Evolutionary conservation across 2,797 vertebrate genomes (phyloP).

Genomic region (Leptoclinus maculatus): DNA sequence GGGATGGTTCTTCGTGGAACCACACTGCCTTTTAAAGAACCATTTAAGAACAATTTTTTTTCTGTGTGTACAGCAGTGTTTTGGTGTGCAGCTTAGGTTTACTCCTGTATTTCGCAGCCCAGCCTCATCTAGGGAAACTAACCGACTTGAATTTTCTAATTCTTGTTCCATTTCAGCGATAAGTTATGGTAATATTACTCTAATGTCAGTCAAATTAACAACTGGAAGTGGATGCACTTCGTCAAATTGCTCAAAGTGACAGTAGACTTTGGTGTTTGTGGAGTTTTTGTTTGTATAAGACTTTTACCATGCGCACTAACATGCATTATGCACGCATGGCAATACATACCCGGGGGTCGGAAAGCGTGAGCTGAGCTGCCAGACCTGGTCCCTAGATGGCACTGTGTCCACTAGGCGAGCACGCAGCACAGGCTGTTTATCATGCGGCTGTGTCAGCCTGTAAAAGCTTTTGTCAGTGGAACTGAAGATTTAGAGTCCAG

Average conservation of each 20-base stretch:
- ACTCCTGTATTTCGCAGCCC: conserved; percentile 3
- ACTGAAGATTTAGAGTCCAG: conserved; percentile 74
- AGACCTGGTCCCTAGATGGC: conserved; percentile 72
- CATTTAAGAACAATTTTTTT: no score
- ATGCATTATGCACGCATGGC: background rate
- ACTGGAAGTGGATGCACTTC: conserved; percentile 2
- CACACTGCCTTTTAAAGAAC: no score
- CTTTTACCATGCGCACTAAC: background rate
- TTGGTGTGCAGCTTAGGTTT: conserved; percentile 32
- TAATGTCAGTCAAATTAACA: conserved; percentile 19
- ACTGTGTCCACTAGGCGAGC: conserved; percentile 59
- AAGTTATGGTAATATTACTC: conserved; percentile 35
- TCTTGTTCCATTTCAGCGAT: conserved; percentile 34
- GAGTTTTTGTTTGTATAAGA: background rate
- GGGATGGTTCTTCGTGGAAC: no score
- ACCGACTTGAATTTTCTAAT: conserved; percentile 11
- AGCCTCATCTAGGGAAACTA: conserved; percentile 14
- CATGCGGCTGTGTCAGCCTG: conserved; percentile 71
- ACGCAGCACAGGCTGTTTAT: conserved; percentile 60
- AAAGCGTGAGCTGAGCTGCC: conserved; percentile 20
- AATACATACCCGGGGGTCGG: background rate
- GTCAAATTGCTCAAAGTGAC: conserved; percentile 7
- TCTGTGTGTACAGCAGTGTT: conserved; percentile 20
- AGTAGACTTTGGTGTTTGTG: background rate
- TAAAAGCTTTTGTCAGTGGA: conserved; percentile 77